phyloP scores from a whole-genome alignment of 2,113 vertebrate genomes.

The Etheostoma cragini region DNA sequence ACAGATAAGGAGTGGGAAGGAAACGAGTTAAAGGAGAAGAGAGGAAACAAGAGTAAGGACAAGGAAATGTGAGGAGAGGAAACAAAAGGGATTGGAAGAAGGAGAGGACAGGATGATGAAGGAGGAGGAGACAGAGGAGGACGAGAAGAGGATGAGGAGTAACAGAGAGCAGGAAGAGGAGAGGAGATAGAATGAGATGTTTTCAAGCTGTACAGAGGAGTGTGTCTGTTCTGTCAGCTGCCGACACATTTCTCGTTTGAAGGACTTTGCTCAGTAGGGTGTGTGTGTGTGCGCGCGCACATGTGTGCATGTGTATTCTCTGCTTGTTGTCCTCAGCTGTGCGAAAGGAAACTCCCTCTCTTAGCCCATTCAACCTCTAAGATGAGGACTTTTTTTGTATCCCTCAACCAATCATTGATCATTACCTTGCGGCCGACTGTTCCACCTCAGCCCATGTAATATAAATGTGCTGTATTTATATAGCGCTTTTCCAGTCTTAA shows the following conservation, averaged over 20 bases:
- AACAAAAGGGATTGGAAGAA: not conserved
- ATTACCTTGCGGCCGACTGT: not conserved
- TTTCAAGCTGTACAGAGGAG: constrained; percentile 26
- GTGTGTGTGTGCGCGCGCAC: constrained; percentile 4
- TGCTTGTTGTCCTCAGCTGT: constrained; percentile 28
- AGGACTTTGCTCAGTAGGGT: constrained; percentile 14
- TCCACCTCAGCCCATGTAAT: too few species aligned
- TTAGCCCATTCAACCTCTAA: not conserved
- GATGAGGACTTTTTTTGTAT: not conserved
- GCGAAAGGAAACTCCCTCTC: constrained; percentile 29
- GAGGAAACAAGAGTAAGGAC: not conserved
- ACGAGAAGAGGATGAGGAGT: not conserved
- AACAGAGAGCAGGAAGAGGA: not conserved
- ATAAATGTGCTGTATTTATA: too few species aligned
- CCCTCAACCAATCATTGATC: constrained; percentile 11
- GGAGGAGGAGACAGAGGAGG: not conserved
- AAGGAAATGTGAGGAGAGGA: not conserved
- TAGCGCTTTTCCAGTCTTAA: too few species aligned
- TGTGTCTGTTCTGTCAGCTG: constrained; percentile 33
- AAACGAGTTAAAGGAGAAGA: not conserved
- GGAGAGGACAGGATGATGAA: not conserved
- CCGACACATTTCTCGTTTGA: constrained; percentile 34
- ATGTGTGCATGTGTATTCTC: not conserved
- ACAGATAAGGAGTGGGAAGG: not conserved
- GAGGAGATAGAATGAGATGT: not conserved